phyloP scores from a whole-genome alignment of 2,888 invertebrate genomes.

The Erynnis tages region DNA sequence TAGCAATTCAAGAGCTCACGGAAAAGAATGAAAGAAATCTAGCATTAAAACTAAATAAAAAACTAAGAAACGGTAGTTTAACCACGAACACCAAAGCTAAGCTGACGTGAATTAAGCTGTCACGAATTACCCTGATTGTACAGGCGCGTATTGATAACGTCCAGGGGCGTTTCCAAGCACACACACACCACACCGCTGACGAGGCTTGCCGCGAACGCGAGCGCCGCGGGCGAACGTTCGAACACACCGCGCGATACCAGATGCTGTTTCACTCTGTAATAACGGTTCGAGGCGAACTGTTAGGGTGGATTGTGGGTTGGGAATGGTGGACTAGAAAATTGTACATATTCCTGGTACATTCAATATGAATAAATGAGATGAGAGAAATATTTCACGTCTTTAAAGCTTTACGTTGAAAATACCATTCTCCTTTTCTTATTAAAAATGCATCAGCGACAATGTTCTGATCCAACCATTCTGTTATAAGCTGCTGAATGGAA shows the following conservation, averaged over 20 bases:
- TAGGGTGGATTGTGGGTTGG: background rate
- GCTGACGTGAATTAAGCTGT: background rate
- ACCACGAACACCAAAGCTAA: slow-evolving; percentile 1
- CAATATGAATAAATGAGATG: too few species aligned
- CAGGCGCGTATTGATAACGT: slow-evolving; percentile 91
- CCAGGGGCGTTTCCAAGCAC: slow-evolving; percentile 91
- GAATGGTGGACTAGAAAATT: background rate
- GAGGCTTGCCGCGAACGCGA: slow-evolving; percentile 87
- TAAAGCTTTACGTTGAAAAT: background rate
- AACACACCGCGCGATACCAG: slow-evolving; percentile 56
- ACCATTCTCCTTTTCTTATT: too few species aligned
- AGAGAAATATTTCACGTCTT: too few species aligned
- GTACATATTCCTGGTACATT: too few species aligned
- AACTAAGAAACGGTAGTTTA: background rate
- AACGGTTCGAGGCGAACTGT: slow-evolving; percentile 26
- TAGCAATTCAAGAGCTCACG: too few species aligned
- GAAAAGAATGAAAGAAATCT: background rate
- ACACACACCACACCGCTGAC: slow-evolving; percentile 89
- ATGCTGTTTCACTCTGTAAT: slow-evolving; percentile 64
- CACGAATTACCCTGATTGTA: slow-evolving; percentile 95
- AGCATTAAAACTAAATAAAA: too few species aligned
- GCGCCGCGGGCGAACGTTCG: slow-evolving; percentile 79
- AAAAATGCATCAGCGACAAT: too few species aligned
- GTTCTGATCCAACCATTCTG: too few species aligned
- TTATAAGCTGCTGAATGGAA: too few species aligned